phyloP scores from a whole-genome alignment of 1,140 invertebrate species.

The Pogonognathellus flavescens region DNA sequence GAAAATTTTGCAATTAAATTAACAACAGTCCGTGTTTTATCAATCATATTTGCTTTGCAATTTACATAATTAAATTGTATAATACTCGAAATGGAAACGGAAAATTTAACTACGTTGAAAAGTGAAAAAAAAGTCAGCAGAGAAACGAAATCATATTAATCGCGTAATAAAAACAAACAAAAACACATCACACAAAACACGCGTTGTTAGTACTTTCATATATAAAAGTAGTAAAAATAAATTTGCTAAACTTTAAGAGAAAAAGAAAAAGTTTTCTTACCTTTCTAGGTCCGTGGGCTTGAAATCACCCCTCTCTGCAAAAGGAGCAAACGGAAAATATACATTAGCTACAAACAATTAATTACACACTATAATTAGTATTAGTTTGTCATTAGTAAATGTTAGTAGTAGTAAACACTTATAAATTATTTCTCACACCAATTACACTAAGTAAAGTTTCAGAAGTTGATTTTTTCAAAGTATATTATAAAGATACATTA shows the following conservation, averaged over 20 bases:
- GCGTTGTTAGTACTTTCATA: neutral
- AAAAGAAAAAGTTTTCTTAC: conserved; percentile 51
- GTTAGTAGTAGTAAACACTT: too few relatives aligned
- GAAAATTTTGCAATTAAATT: too few relatives aligned
- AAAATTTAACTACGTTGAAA: neutral
- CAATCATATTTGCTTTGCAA: too few relatives aligned
- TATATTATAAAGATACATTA: too few relatives aligned
- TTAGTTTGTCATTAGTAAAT: too few relatives aligned
- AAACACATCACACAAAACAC: conserved; percentile 17
- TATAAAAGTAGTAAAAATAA: neutral
- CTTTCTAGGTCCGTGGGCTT: conserved; percentile 67
- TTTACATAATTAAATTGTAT: too few relatives aligned
- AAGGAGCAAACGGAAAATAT: conserved; percentile 28
- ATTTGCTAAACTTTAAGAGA: too few relatives aligned
- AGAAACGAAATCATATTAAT: neutral
- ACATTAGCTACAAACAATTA: neutral
- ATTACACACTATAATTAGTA: neutral
- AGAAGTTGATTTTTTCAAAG: too few relatives aligned
- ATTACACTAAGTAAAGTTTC: too few relatives aligned
- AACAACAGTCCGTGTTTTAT: too few relatives aligned
- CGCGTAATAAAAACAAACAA: neutral
- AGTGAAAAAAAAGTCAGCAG: neutral
- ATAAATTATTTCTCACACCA: too few relatives aligned
- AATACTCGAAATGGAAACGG: neutral
- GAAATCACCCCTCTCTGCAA: conserved; percentile 66